Evolutionary conservation across 2,113 vertebrate species (phyloP).

Genomic region (Xiphorhynchus elegans): DNA sequence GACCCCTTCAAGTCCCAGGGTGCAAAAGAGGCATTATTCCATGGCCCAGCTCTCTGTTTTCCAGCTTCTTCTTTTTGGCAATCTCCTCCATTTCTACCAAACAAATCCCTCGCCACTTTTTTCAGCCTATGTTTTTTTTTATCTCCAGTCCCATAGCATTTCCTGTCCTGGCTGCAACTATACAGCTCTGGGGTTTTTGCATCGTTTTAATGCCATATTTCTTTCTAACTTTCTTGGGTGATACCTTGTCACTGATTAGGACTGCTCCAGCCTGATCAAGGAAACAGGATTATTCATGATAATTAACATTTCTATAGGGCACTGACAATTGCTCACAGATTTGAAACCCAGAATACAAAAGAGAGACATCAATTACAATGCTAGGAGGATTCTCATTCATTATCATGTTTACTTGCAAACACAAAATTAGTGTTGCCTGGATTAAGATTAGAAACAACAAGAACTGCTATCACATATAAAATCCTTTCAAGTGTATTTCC

Average conservation of each 20-base stretch:
- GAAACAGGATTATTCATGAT: constrained; percentile 56
- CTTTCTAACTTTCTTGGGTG: not conserved
- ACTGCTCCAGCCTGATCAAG: not conserved
- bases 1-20: no score
- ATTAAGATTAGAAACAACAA: constrained; percentile 40
- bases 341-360: constrained; percentile 41
- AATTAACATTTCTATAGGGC: constrained; percentile 64
- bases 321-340: constrained; percentile 39
- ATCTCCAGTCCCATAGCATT: not conserved
- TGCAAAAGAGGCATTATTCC: rapidly evolving
- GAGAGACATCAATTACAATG: constrained; percentile 24
- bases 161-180: not conserved
- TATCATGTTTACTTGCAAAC: constrained; percentile 53
- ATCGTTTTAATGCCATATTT: not conserved
- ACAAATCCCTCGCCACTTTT: not conserved
- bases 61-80: not conserved
- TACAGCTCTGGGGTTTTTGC: not conserved
- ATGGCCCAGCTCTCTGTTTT: not conserved
- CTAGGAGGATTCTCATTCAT: constrained; percentile 50
- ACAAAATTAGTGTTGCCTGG: constrained; percentile 35
- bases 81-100: not conserved
- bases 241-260: not conserved
- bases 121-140: not conserved
- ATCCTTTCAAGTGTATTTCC: not conserved
- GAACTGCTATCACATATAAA: not conserved